Evolutionary conservation across 2,113 vertebrate genomes (phyloP), one percentile per base, ranked within the genome.

Genomic region (Phaethon lepturus): DNA sequence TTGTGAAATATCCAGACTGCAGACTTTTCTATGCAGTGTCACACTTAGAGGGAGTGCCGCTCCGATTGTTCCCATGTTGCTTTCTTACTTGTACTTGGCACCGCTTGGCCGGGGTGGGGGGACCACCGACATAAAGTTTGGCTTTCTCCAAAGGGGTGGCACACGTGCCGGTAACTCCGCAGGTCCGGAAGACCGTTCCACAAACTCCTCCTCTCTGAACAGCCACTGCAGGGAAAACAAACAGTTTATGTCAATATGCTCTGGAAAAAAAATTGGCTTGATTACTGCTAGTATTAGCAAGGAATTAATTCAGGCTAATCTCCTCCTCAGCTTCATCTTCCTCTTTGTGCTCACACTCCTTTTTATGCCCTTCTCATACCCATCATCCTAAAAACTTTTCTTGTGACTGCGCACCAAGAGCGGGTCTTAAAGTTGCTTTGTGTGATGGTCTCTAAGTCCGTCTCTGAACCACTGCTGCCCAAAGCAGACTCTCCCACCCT

Each of bases 121-220:
- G 7, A 4, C 8, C 60, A 15, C 9, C 67, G 26, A 18, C 31
- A 12, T 4, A 6, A 17, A 26, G 45, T 20, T 2, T 1, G 2
- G 22, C 53, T 45, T 45, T 22, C 42, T 63, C 84, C 31, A 10
- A 31, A 44, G 49, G 17, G 69, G 23, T 56, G 49, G 35, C 58
- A 5, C 33, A 23, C 0, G 8, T 24, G 18, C 67, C 23, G 5
- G 8, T 6, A 18, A 4, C 71, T n/a, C 50, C 11, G 60, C 45
- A 14, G 74, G 19, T 60, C 25, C 76, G 33, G 71, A 25, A 11
- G 49, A 63, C 8, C 2, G 3, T 76, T 17, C 38, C 85, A 26
- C 33, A 16, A 11, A 1, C 35, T 26, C 31, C 63, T 53, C 59
- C 40, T 26, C 60, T 53, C 47, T 11, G 17, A 47, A 25, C 55